Evolutionary conservation across 2,888 invertebrate genomes (phyloP), one percentile per base, ranked within the genome.

Genomic region (Macaria liturata): DNA sequence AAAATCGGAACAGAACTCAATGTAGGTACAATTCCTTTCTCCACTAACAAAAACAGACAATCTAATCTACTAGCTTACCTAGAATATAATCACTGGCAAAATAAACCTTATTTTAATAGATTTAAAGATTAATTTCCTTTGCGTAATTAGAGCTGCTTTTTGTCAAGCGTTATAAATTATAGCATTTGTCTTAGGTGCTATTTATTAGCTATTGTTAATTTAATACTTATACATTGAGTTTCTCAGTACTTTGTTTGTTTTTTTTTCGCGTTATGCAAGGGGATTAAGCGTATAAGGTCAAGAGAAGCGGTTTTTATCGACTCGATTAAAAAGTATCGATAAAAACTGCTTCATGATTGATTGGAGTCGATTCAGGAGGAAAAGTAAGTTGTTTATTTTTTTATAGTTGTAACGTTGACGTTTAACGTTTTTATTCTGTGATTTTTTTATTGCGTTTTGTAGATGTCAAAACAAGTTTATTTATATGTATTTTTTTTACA

Each of bases 171-270:
- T 80, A 85, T 88, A 87, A 87, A 88, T 88, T 84, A 80, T 76
- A 68, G 76, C 78, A 87, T 88, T 88, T 84, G 88, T 88, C 83
- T 82, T 71, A 67, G 80, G 84, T 81, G 86, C 73, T 81, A 73
- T 78, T 84, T 83, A 88, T 80, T 77, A 73, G 59, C 81, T 75
- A 88, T 90, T 88, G 88, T 88, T 76, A 74, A 9, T 7, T 37
- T 37, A 20, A 20, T 20, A 20, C 20, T 20, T 20, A 20, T 50
- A 51, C 57, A 45, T 46, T 52, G 32, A 50, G 49, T 65, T 63
- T 55, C 30, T 61, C 48, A 71, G 66, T 64, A 64, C 64, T 60
- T 64, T 70, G 58, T 52, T 59, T 65, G 49, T 63, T 67, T 68
- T 70, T 71, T 71, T 71, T 69, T 65, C 58, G 49, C 61, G 51